Base-by-base conservation (phyloP, 1,140 invertebrate genomes). In the Drosophila orosa region DNA sequence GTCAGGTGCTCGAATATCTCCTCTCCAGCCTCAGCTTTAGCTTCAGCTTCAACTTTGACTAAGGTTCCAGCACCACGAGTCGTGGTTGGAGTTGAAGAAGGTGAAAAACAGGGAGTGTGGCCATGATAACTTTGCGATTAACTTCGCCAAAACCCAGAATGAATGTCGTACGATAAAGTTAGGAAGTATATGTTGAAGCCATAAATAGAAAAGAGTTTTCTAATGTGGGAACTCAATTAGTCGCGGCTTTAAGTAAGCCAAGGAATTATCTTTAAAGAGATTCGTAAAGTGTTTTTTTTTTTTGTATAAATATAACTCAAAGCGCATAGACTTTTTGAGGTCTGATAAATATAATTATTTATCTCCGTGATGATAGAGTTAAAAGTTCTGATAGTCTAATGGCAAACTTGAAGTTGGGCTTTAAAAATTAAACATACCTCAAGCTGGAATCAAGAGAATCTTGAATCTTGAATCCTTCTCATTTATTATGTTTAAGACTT, bases 1-100 rank as follows among this genome's bases (percentile, higher is more conserved):
- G 84, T 89, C 84, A 89, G 85, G 84, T 89, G 84, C 80, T 89
- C 73, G 72, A 65, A 59, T 83, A 66, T 39, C 44, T 62, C 37
- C 50, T 61, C 58, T 61, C 58, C 57, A 72, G 65, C 52, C 66
- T 59, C 67, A 47, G 56, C 58, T 56, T 33, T 56, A 37, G 22
- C 42, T 74, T 60, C 22, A 33, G 7, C 25, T 19, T 59, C 59
- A 44, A 45, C 48, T 69, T 33, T 37, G 24, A 22, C 66, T 29
- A 27, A n/a, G 27, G 31, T 5, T 19, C 27, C 54, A 59, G 39
- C 58, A 44, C 61, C 71, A 74, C 83, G 72, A 87, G 82, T 86
- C 78, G 66, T 35, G 24, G 67, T 52, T 77, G 57, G 17, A 45
- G 44, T 10, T 10, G 24, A 35, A 45, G 15, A 37, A 33, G 33